Evolutionary conservation across 2,888 invertebrate species (phyloP).

Genomic region (Drosophila buzzatii): DNA sequence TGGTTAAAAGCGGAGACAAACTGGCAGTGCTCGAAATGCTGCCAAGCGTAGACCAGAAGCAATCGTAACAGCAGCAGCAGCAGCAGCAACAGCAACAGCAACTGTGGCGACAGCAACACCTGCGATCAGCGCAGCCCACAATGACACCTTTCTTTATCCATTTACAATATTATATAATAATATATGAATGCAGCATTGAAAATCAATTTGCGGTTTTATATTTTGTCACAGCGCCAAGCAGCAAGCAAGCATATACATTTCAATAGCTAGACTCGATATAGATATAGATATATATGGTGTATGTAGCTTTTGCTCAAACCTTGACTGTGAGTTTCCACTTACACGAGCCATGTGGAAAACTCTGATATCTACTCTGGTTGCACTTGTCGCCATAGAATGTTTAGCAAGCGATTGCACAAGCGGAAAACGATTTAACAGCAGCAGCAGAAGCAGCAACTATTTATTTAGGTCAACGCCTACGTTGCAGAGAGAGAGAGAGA

Average conservation of each 20-base stretch:
- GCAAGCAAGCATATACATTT: conserved; percentile 43
- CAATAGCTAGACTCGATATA: conserved; percentile 6
- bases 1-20: conserved; percentile 72
- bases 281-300: no score
- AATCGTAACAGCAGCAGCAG: conserved; percentile 15
- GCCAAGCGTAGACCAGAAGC: conserved; percentile 49
- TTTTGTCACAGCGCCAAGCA: conserved; percentile 68
- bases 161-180: conserved; percentile 62
- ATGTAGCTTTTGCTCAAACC: conserved; percentile 44
- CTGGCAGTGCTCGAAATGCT: conserved; percentile 66
- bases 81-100: not conserved
- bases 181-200: conserved; percentile 65
- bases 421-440: conserved; percentile 69
- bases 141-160: conserved; percentile 23
- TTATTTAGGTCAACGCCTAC: conserved; percentile 81
- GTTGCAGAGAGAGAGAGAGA: conserved; percentile 63
- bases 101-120: conserved; percentile 46
- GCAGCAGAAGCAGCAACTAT: conserved; percentile 51
- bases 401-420: conserved; percentile 76
- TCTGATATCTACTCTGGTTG: conserved; percentile 51
- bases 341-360: conserved; percentile 30
- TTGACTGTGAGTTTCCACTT: conserved; percentile 73
- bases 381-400: conserved; percentile 68
- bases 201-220: conserved; percentile 72
- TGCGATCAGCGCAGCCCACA: conserved; percentile 43